These are phyloP conservation scores for Notechis scutatus DNA, from an alignment of 2,113 vertebrate genomes.

Conservation along the genomic window DNA sequence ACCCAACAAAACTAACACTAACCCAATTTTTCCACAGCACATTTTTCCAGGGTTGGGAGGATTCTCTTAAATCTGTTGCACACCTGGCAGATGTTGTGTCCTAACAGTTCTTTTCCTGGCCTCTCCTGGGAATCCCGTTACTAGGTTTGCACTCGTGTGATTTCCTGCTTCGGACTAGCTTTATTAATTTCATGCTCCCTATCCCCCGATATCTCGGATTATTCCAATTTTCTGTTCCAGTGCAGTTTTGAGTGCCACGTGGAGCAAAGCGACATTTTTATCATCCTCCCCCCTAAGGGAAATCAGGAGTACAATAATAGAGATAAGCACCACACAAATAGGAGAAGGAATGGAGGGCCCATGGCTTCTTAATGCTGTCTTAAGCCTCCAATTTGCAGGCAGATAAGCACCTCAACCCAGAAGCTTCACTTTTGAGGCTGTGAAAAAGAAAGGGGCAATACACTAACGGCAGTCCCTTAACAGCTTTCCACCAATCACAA, in stretches of 20 bases:
- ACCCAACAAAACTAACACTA: background rate
- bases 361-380: background rate
- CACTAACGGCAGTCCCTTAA: background rate
- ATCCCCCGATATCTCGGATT: background rate
- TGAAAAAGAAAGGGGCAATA: background rate
- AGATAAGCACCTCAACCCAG: background rate
- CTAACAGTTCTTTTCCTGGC: background rate
- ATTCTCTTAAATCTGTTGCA: background rate
- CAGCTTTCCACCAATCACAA: background rate
- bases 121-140: background rate
- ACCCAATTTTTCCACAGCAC: background rate
- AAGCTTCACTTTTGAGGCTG: background rate
- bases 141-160: background rate
- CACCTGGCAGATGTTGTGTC: background rate
- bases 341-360: background rate
- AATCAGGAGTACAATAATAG: background rate
- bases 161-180: background rate
- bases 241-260: background rate
- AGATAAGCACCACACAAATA: background rate
- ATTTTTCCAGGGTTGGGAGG: background rate
- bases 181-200: background rate
- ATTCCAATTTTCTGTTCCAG: background rate
- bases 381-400: background rate
- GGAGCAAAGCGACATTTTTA: conserved; percentile 15
- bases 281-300: background rate